Evolutionary conservation across 1,140 invertebrate genomes (phyloP), one percentile per base, ranked within the genome.

Genomic region (Acarapis woodi): DNA sequence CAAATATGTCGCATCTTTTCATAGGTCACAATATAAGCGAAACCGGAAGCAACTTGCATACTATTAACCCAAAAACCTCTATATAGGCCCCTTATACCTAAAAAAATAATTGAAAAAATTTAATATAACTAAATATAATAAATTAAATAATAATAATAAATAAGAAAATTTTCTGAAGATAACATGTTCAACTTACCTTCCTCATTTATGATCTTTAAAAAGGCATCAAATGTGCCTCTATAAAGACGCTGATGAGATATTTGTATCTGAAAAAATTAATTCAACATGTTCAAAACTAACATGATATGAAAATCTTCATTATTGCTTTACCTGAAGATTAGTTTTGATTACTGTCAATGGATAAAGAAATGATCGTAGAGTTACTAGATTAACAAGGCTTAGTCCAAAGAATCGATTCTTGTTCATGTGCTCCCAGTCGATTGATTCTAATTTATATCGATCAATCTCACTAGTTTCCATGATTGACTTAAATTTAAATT

Each of bases 361-460:
- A 58, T 94, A 96, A 2, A 96, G 62, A 35, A 80, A 64, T 50
- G 77, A 78, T 32, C 88, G 64, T 26, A 94, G 71, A 46, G 69
- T 63, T 52, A 88, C 77, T 2, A 72, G 75, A 48, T 67, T 69
- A 2, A 85, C 55, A 60, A 90, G 74, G 33, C 80, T 88, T 26
- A 94, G 55, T 3, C 87, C 83, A 70, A 85, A 62, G 44, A 58
- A 64, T 12, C 23, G 15, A 14, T 22, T 8, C 1, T 90, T 88
- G 55, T 97, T 77, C 78, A 97, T 80, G 83, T 96, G 94, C 41
- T 88, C 66, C 78, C 85, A 90, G 59, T 96, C 83, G 44, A 97
- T 90, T n/a, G 71, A n/a, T n/a, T 80, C 25, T n/a, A n/a, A n/a
- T n/a, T n/a, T n/a, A n/a, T n/a, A n/a, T n/a, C n/a, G n/a, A n/a